phyloP scores from a whole-genome alignment of 2,888 invertebrate genomes.

The Drosophila kokeensis region DNA sequence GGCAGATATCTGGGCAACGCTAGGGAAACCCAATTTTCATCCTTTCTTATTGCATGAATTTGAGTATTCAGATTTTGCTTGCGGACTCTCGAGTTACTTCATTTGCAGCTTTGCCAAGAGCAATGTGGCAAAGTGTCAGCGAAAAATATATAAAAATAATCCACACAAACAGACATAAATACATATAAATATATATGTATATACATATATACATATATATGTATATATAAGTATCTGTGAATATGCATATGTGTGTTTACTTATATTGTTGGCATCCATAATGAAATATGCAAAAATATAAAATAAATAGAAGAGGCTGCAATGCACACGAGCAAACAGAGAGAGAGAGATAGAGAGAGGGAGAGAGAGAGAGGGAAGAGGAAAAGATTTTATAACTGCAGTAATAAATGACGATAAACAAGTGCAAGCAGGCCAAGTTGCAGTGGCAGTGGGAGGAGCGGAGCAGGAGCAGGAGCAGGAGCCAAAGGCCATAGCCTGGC shows the following conservation, averaged over 20 bases:
- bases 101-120: slow-evolving; percentile 38
- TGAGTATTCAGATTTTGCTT: slow-evolving; percentile 12
- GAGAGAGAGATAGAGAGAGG: slow-evolving; percentile 9
- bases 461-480: background rate
- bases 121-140: slow-evolving; percentile 51
- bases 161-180: slow-evolving; percentile 5
- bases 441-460: slow-evolving; percentile 1
- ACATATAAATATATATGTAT: background rate
- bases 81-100: slow-evolving; percentile 33
- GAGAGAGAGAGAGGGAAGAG: slow-evolving; percentile 1
- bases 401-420: slow-evolving; percentile 78
- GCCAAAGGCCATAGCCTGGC: slow-evolving; percentile 9
- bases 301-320: slow-evolving; percentile 52
- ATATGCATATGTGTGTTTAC: slow-evolving; percentile 31
- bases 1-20: background rate
- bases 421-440: slow-evolving; percentile 70
- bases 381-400: slow-evolving; percentile 67
- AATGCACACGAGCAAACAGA: slow-evolving; percentile 61
- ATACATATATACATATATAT: background rate
- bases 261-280: slow-evolving; percentile 55
- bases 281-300: slow-evolving; percentile 62
- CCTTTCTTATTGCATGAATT: slow-evolving; percentile 1
- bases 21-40: slow-evolving; percentile 36
- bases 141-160: slow-evolving; percentile 28
- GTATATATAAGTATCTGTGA: background rate